Conservation (phyloP, 2,797 vertebrate species). For the Karalla daura region DNA sequence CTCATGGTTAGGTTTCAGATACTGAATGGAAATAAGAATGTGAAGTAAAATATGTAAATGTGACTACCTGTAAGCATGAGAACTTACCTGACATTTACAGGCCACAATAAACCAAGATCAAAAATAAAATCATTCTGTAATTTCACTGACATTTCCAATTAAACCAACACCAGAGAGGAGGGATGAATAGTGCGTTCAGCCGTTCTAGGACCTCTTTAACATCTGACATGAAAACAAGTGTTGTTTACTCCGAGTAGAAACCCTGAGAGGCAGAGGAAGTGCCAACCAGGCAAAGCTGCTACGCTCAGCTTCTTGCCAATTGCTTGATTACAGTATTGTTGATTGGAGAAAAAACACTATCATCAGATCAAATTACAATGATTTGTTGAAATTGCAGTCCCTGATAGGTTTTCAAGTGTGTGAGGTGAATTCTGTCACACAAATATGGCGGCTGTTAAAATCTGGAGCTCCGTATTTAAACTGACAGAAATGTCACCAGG, state of each 20-base stretch:
- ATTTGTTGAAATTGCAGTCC: conserved; percentile 55
- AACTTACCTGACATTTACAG: too few relatives aligned
- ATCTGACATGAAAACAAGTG: conserved; percentile 1
- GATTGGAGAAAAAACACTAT: conserved; percentile 64
- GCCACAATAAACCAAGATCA: too few relatives aligned
- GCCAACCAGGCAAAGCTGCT: conserved; percentile 43
- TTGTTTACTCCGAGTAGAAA: conserved; percentile 1
- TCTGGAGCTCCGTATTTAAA: not conserved
- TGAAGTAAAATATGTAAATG: too few relatives aligned
- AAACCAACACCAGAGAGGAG: too few relatives aligned
- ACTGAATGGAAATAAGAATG: too few relatives aligned
- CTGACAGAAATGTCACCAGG: not conserved
- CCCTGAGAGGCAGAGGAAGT: conserved; percentile 10
- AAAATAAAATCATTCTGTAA: too few relatives aligned
- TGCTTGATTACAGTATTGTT: conserved; percentile 68
- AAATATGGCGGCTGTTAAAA: conserved; percentile 11
- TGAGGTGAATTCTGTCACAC: conserved; percentile 23
- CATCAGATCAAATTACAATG: conserved; percentile 69
- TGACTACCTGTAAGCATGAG: too few relatives aligned
- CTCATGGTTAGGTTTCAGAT: too few relatives aligned
- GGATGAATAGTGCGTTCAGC: too few relatives aligned
- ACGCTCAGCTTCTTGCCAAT: conserved; percentile 62
- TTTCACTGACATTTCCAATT: too few relatives aligned
- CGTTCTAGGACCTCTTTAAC: too few relatives aligned
- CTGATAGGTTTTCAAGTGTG: conserved; percentile 48